Base-by-base conservation (phyloP, 2,113 vertebrate genomes). In the Choloepus hoffmanni region DNA sequence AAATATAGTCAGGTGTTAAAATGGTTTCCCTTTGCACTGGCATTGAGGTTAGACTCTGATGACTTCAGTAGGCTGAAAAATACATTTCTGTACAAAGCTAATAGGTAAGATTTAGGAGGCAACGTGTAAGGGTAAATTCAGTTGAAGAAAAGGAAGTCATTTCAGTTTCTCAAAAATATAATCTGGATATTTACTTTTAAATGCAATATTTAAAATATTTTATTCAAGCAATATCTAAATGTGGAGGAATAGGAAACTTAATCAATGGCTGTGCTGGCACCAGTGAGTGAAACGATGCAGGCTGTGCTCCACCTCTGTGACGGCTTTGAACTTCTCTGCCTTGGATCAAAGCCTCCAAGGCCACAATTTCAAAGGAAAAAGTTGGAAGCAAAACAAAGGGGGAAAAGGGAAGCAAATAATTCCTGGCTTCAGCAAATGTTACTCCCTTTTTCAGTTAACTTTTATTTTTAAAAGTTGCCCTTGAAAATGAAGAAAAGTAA, bases 291-390 rank as follows among this genome's bases (percentile, higher is more conserved):
- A 81, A 23, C 21, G 67, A 28, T 33, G 4, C 15, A 7, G 81
- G 40, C 53, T 45, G 94, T n/a, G 33, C 24, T 65, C 92, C 9
- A 45, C 33, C n/a, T 30, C 62, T n/a, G 87, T 26, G 95, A 77
- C 28, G 89, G 77, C 73, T 92, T 94, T 68, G 8, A 96, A 73
- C 21, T 3, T 78, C 90, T 94, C 95, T 95, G 81, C 97, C 81
- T 82, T 53, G 97, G 95, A 98, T 98, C 98, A 98, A 98, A 98
- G 98, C 48, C 73, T 83, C 85, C 36, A 93, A 97, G 50, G 5
- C 28, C 78, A 43, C 23, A 15, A 62, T 97, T 98, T 97, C 97
- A 98, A 98, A 97, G 96, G 36, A 79, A 78, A 68, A 88, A 96
- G 55, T 77, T 96, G 65, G 88, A 94, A 86, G 67, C 53, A 63